These are phyloP conservation scores for Gobio occitaniae DNA, from an alignment of 2,797 vertebrate genomes.

Conservation along the genomic window DNA sequence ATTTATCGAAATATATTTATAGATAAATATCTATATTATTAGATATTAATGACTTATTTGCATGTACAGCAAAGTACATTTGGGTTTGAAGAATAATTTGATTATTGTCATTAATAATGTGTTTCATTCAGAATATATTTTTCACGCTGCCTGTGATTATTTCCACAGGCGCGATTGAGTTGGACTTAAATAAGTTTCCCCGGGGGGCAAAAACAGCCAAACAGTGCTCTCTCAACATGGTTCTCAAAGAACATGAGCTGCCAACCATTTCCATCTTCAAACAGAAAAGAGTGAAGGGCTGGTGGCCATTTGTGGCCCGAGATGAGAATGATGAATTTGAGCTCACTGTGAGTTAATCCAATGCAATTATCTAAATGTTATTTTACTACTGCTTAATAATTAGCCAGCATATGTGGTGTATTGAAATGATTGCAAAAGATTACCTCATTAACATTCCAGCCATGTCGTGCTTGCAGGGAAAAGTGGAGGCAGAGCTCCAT, in stretches of 20 bases:
- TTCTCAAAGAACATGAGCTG: slow-evolving; percentile 87
- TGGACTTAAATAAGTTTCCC: slow-evolving; percentile 94
- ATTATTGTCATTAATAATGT: slow-evolving; percentile 2
- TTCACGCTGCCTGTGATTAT: neutral
- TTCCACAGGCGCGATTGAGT: slow-evolving; percentile 89
- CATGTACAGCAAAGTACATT: neutral
- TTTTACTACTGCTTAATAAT: neutral
- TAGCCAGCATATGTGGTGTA: neutral
- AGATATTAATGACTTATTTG: neutral
- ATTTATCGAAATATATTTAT: no score
- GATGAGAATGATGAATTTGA: slow-evolving; percentile 96
- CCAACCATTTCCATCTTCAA: slow-evolving; percentile 98
- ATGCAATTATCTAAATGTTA: neutral
- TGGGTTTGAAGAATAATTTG: neutral
- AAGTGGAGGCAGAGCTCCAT: slow-evolving; percentile 96
- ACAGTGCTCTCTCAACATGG: slow-evolving; percentile 92
- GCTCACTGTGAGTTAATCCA: slow-evolving; percentile 83
- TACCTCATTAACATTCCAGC: neutral
- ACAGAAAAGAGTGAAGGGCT: slow-evolving; percentile 97
- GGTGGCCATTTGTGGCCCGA: slow-evolving; percentile 96
- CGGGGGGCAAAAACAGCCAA: slow-evolving; percentile 95
- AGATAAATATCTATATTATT: neutral
- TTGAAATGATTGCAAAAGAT: neutral
- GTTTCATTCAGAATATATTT: neutral
- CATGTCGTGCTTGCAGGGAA: slow-evolving; percentile 82